Evolutionary conservation across 2,113 vertebrate genomes (phyloP).

Genomic region (Mormoops blainvillei): DNA sequence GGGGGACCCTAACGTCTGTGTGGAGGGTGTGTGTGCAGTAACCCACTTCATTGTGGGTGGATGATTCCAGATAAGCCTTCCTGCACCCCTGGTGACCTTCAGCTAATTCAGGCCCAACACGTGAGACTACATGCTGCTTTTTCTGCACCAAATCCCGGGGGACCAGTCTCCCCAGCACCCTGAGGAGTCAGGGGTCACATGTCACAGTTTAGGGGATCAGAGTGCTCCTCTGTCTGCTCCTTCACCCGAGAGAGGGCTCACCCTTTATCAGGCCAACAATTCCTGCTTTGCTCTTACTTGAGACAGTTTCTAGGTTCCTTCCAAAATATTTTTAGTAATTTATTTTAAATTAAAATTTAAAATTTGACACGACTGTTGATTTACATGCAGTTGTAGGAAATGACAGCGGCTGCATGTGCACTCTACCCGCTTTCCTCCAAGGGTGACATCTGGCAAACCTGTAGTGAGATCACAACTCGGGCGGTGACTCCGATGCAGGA

Average conservation of each 20-base stretch:
- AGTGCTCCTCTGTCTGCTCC: not conserved
- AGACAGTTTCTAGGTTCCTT: not conserved
- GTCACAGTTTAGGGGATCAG: too few relatives aligned
- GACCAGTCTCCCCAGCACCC: not conserved
- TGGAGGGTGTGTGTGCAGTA: not conserved
- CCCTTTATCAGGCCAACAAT: not conserved
- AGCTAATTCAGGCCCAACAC: not conserved
- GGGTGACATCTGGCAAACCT: not conserved
- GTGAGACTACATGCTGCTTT: not conserved
- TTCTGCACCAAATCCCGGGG: not conserved
- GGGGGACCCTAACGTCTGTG: not conserved
- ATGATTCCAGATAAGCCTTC: not conserved
- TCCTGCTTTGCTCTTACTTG: not conserved
- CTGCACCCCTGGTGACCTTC: fast-evolving
- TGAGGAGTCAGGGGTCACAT: not conserved
- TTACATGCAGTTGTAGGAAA: not conserved
- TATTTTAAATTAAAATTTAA: not conserved
- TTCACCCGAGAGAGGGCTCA: not conserved
- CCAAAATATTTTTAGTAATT: not conserved
- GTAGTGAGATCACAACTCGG: not conserved
- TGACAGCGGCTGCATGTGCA: fast-evolving
- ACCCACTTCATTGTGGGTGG: not conserved
- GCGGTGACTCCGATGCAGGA: not conserved
- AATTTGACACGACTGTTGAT: fast-evolving
- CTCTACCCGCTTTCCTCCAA: not conserved